Evolutionary conservation across 2,797 vertebrate species (phyloP).

Genomic region (Poeciliopsis paucimaculata): DNA sequence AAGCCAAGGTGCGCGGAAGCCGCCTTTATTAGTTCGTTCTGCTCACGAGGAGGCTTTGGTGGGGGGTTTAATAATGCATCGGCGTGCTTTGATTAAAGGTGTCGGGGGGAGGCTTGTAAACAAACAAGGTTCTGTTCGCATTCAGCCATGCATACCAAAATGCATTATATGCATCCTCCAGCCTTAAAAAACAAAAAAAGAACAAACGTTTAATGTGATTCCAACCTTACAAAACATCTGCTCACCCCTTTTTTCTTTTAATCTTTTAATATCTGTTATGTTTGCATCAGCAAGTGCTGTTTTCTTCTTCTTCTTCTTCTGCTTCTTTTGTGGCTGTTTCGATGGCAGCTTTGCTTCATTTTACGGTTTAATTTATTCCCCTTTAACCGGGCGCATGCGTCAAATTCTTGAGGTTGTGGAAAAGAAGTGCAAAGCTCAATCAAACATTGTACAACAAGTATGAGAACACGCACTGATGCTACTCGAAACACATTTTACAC

Average conservation of each 20-base stretch:
- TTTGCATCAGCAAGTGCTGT: slow-evolving; percentile 8
- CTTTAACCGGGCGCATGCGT: neutral
- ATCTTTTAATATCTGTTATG: slow-evolving; percentile 26
- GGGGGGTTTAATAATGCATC: slow-evolving; percentile 41
- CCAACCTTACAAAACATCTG: slow-evolving; percentile 38
- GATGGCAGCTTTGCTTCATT: slow-evolving; percentile 14
- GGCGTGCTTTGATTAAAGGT: slow-evolving; percentile 40
- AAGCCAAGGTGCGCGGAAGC: slow-evolving; percentile 27
- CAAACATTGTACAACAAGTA: neutral
- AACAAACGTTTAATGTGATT: slow-evolving; percentile 37
- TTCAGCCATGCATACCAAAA: slow-evolving; percentile 24
- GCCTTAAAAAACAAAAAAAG: neutral
- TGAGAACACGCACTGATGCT: neutral
- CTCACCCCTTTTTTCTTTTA: neutral
- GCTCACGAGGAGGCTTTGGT: slow-evolving; percentile 8
- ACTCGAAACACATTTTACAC: neutral
- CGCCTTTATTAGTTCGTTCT: slow-evolving; percentile 25
- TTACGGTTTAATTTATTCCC: slow-evolving; percentile 5
- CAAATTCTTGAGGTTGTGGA: neutral
- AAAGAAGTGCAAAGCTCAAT: slow-evolving; percentile 14
- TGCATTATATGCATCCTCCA: slow-evolving; percentile 32
- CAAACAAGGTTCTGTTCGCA: slow-evolving; percentile 39
- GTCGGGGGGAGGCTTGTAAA: slow-evolving; percentile 46
- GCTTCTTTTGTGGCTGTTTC: slow-evolving; percentile 7
- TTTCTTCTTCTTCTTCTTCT: neutral